Conservation (phyloP, 35 echinoderm and acorn worm genomes). For the Anneissia japonica region DNA sequence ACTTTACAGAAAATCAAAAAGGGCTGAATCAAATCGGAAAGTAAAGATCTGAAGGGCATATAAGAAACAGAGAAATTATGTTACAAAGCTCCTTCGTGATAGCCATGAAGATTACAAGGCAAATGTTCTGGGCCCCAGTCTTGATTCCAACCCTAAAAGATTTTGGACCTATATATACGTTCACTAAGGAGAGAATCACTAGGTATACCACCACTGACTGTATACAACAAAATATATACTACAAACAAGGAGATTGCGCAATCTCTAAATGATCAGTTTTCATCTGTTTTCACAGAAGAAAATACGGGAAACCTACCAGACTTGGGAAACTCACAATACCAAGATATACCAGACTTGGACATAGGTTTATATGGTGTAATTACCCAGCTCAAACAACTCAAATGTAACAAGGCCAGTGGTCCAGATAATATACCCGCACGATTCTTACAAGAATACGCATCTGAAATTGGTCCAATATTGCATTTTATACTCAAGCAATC, state of each 20-base stretch:
- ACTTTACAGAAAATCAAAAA: background rate
- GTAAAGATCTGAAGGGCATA: background rate
- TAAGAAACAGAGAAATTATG: background rate
- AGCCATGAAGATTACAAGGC: background rate
- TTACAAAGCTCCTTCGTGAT: background rate
- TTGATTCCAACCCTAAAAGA: background rate
- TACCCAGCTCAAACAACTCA: too few species aligned
- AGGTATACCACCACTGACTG: slow-evolving; percentile 32
- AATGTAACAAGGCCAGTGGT: too few species aligned
- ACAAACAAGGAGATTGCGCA: slow-evolving; percentile 13
- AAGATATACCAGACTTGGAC: too few species aligned
- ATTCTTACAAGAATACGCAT: background rate
- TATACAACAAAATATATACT: slow-evolving; percentile 19
- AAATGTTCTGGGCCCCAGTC: background rate
- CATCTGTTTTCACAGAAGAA: slow-evolving; percentile 29
- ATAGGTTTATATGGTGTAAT: too few species aligned
- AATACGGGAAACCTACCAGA: background rate
- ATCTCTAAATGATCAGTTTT: slow-evolving; percentile 28
- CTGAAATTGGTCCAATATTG: background rate
- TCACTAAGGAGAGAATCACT: slow-evolving; percentile 13
- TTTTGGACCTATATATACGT: slow-evolving; percentile 21
- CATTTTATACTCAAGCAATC: slow-evolving; percentile 19
- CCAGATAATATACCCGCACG: too few species aligned
- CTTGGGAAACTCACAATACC: too few species aligned
- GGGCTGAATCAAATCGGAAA: background rate